A percentile compares a stretch with the other conserved stretches of the same genome.
phyloP scores from a whole-genome alignment of 2,797 vertebrate species.

The Sandelia bainsii region DNA sequence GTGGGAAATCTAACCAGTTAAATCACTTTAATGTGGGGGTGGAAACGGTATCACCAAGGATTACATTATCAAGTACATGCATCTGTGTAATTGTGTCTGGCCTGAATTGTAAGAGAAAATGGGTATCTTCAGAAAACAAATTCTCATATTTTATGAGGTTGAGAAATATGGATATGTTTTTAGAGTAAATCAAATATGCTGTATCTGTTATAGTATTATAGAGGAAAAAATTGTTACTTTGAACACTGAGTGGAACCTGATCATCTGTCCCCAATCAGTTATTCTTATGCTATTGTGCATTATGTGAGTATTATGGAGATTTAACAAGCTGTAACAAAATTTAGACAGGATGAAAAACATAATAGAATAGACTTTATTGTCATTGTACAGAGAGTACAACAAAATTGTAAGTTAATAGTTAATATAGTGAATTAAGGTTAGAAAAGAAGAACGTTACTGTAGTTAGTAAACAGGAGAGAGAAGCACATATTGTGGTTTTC shows the following conservation, averaged over 20 bases:
- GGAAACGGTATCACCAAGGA: constrained; percentile 9
- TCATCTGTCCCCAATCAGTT: constrained; percentile 5
- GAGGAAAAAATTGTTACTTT: constrained; percentile 1
- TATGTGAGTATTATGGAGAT: neutral
- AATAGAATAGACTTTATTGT: neutral
- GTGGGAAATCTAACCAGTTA: neutral
- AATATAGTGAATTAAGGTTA: neutral
- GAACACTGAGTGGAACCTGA: neutral
- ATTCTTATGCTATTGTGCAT: constrained; percentile 5
- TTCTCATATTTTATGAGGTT: neutral
- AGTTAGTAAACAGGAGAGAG: neutral
- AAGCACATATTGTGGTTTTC: neutral
- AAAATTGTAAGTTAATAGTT: neutral
- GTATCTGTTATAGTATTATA: neutral
- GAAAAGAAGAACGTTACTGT: neutral
- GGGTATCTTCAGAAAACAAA: constrained; percentile 1
- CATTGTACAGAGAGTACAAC: too few relatives aligned
- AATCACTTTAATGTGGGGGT: constrained; percentile 19
- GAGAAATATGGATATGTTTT: constrained; percentile 5
- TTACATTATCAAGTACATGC: constrained; percentile 10
- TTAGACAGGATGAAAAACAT: neutral
- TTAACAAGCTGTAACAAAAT: constrained; percentile 14
- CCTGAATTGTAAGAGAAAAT: constrained; percentile 7
- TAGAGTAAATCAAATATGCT: neutral
- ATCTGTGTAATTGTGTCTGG: constrained; percentile 21